Evolutionary conservation across 2,113 vertebrate species (phyloP).

Genomic region (Poeciliopsis prolifica): DNA sequence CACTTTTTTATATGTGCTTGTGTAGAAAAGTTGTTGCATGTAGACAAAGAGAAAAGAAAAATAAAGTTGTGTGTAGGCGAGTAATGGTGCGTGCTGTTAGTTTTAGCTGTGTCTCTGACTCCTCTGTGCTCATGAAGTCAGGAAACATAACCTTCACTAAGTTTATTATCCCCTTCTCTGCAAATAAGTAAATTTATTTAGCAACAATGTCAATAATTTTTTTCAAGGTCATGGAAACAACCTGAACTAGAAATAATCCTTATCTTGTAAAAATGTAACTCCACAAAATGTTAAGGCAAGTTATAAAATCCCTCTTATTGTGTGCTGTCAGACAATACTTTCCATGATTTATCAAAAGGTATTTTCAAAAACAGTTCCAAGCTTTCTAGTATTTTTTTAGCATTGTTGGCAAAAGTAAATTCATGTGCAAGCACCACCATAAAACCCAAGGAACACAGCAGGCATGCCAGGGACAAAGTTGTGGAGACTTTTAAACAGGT

Average conservation of each 20-base stretch:
- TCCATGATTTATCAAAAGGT: background rate
- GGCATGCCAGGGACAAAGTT: background rate
- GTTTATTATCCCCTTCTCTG: conserved; percentile 11
- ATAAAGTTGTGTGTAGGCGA: conserved; percentile 17
- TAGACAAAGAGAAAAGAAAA: background rate
- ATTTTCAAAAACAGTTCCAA: background rate
- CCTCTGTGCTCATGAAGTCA: conserved; percentile 23
- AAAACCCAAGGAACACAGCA: background rate
- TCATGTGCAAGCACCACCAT: background rate
- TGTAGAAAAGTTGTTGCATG: background rate
- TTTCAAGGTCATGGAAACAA: conserved; percentile 12
- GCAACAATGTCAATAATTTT: conserved; percentile 21
- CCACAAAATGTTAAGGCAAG: background rate
- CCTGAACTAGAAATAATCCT: conserved; percentile 1
- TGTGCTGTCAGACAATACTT: conserved; percentile 10
- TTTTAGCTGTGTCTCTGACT: conserved; percentile 7
- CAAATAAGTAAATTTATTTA: conserved; percentile 16
- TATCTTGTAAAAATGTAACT: background rate
- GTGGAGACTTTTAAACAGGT: background rate
- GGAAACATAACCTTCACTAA: conserved; percentile 31
- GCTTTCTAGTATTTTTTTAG: background rate
- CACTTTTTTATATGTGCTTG: conserved; percentile 19
- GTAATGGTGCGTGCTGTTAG: conserved; percentile 13
- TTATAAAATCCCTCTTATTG: background rate
- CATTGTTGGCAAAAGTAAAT: background rate